A percentile compares a stretch with the other conserved stretches of the same genome.
phyloP scores from a whole-genome alignment of 2,797 vertebrate species.

The Hylomyscus alleni region DNA sequence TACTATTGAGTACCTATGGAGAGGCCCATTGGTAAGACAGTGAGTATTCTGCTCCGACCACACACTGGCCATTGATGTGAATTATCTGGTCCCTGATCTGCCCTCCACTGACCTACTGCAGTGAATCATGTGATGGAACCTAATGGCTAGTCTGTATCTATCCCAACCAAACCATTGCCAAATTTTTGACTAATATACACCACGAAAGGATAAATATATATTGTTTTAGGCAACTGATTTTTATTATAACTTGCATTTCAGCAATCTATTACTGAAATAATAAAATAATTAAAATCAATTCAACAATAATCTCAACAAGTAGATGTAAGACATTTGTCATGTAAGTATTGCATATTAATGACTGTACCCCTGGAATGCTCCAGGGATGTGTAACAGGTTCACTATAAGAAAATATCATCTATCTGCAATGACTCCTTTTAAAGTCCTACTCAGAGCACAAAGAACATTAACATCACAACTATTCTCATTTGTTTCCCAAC shows the following conservation, averaged over 20 bases:
- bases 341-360: not conserved
- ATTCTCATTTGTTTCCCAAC: not conserved
- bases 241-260: not conserved
- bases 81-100: not conserved
- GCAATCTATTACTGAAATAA: not conserved
- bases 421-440: not conserved
- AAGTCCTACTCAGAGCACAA: slow-evolving; percentile 31
- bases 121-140: not conserved
- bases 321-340: not conserved
- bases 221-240: not conserved
- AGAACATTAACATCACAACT: slow-evolving; percentile 18
- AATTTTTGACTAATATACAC: not conserved
- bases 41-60: not conserved
- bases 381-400: not conserved
- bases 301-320: slow-evolving; percentile 33
- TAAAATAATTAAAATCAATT: slow-evolving; percentile 21
- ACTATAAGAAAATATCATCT: not conserved
- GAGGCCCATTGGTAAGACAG: not conserved
- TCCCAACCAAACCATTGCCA: not conserved
- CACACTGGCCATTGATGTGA: not conserved
- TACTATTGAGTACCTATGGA: no score
- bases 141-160: not conserved
- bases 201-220: not conserved
- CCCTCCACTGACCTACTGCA: not conserved
- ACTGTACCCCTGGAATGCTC: not conserved